Conservation (phyloP, 2,113 vertebrate genomes). For the Alethe diademata region DNA sequence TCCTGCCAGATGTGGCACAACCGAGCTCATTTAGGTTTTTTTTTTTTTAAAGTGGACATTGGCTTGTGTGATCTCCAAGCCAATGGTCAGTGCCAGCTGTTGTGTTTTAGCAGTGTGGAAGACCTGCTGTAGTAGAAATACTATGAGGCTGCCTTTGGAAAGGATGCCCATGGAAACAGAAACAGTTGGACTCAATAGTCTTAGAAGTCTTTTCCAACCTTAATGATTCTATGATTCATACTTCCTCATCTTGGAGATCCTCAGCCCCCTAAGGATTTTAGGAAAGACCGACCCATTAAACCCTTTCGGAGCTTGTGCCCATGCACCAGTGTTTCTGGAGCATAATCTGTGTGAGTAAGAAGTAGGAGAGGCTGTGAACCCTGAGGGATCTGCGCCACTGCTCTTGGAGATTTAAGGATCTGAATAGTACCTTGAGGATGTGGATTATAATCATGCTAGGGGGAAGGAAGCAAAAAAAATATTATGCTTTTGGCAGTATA, state of each 20-base stretch:
- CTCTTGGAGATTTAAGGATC: neutral
- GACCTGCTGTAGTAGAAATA: neutral
- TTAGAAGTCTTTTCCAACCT: neutral
- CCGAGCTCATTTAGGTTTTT: neutral
- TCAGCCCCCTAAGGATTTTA: neutral
- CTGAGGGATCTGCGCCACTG: neutral
- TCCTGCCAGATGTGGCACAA: neutral
- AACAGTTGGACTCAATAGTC: rapidly evolving
- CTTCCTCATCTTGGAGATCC: neutral
- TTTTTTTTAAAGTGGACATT: neutral
- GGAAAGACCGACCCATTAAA: neutral
- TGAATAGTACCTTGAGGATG: neutral
- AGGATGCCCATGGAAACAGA: neutral
- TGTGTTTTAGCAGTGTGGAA: neutral
- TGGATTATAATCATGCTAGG: neutral
- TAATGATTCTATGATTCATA: neutral
- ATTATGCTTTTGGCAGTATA: neutral
- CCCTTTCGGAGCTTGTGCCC: neutral
- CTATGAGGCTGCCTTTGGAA: neutral
- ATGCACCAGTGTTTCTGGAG: neutral
- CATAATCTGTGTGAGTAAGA: neutral
- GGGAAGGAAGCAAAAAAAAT: neutral
- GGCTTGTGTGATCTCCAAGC: neutral
- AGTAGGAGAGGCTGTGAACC: neutral
- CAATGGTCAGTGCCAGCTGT: neutral